Evolutionary conservation across 2,113 vertebrate species (phyloP).

Genomic region (Lophochroa leadbeateri): DNA sequence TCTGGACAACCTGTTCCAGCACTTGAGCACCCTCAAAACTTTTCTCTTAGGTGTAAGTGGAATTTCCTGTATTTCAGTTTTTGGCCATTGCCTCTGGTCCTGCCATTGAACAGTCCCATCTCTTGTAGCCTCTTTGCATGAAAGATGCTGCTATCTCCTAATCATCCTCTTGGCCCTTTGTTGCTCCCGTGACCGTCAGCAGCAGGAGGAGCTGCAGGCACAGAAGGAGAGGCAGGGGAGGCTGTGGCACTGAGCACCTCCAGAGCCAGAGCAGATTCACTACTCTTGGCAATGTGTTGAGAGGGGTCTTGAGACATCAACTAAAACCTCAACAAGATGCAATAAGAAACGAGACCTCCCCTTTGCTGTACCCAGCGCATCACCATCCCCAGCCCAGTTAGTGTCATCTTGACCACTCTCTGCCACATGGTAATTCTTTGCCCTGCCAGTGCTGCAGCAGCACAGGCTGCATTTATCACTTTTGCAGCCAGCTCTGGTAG

Average conservation of each 20-base stretch:
- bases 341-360: fast-evolving
- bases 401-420: neutral
- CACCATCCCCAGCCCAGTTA: neutral
- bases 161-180: neutral
- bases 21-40: neutral
- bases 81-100: neutral
- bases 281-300: neutral
- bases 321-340: neutral
- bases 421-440: neutral
- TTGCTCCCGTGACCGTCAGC: neutral
- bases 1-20: neutral
- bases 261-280: neutral
- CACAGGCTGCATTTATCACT: neutral
- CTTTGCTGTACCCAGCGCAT: neutral
- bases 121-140: neutral
- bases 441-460: neutral
- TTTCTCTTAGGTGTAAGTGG: neutral
- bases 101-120: neutral
- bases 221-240: neutral
- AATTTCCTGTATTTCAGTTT: neutral
- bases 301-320: neutral
- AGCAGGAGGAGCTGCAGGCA: neutral
- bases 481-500: neutral
- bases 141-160: neutral
- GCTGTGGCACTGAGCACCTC: neutral